These are phyloP conservation scores for Entomobrya proxima DNA, from an alignment of 2,888 invertebrate species.

Conservation along the genomic window DNA sequence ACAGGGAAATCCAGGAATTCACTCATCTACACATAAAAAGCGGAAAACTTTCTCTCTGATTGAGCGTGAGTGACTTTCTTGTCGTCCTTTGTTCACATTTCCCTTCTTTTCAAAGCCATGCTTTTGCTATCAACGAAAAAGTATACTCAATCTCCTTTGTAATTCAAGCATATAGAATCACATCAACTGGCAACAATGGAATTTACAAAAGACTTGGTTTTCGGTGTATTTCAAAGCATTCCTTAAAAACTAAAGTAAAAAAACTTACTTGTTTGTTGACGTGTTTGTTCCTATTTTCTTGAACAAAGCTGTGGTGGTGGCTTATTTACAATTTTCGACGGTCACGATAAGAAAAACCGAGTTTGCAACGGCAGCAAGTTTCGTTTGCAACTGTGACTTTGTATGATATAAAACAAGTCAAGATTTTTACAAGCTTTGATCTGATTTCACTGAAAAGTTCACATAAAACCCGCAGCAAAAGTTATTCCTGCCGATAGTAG, in stretches of 20 bases:
- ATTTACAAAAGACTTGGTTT: not conserved
- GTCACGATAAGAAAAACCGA: not conserved
- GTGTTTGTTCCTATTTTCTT: slow-evolving; percentile 13
- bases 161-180: not conserved
- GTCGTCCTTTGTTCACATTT: slow-evolving; percentile 35
- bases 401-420: not conserved
- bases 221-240: not conserved
- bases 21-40: not conserved
- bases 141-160: not conserved
- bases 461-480: not conserved
- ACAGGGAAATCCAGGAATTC: slow-evolving; percentile 26
- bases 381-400: slow-evolving; percentile 25
- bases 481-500: not conserved
- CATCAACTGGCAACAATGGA: not conserved
- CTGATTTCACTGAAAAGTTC: slow-evolving; percentile 36
- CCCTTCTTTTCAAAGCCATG: not conserved
- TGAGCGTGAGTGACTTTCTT: slow-evolving; percentile 45
- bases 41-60: slow-evolving; percentile 26
- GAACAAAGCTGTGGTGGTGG: not conserved
- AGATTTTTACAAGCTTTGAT: slow-evolving; percentile 22
- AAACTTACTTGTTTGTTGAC: slow-evolving; percentile 24
- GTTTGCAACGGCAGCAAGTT: not conserved
- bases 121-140: not conserved
- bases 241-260: not conserved
- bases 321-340: slow-evolving; percentile 18